Conservation (phyloP, 2,797 vertebrate genomes). For the Astyanax mexicanus region DNA sequence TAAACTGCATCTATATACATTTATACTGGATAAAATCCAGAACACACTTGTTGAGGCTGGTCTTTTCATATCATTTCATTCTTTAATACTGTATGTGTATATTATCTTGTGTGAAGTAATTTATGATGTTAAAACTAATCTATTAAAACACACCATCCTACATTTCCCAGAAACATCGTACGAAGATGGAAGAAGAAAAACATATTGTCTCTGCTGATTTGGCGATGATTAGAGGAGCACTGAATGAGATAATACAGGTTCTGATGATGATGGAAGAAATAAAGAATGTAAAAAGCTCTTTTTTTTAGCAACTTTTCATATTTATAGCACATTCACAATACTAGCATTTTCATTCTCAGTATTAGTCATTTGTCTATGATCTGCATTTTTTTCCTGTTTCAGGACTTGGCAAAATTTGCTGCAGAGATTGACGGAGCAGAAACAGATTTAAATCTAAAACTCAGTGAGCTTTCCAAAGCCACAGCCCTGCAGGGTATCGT, state of each 20-base stretch:
- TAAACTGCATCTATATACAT: not conserved
- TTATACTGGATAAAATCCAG: too few relatives aligned
- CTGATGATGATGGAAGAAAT: conserved; percentile 38
- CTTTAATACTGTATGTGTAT: not conserved
- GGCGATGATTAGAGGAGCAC: conserved; percentile 3
- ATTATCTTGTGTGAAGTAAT: not conserved
- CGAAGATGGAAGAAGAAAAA: conserved; percentile 19
- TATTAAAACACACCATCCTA: not conserved
- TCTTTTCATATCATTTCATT: too few relatives aligned
- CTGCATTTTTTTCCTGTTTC: too few relatives aligned
- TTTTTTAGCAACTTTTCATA: not conserved
- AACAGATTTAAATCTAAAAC: conserved; percentile 73
- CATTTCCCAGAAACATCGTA: conserved; percentile 28
- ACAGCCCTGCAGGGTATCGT: conserved; percentile 72
- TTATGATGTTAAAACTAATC: too few relatives aligned
- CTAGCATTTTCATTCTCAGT: not conserved
- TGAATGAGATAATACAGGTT: conserved; percentile 28
- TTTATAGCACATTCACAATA: not conserved
- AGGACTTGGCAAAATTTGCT: conserved; percentile 81
- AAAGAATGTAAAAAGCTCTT: conserved; percentile 30
- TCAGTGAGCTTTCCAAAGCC: conserved; percentile 68
- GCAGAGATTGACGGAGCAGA: conserved; percentile 81
- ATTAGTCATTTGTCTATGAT: not conserved
- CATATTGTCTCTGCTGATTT: conserved; percentile 2
- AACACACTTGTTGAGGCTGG: not conserved